Evolutionary conservation across 2,797 vertebrate genomes (phyloP).

Genomic region (Xiphophorus birchmanni): DNA sequence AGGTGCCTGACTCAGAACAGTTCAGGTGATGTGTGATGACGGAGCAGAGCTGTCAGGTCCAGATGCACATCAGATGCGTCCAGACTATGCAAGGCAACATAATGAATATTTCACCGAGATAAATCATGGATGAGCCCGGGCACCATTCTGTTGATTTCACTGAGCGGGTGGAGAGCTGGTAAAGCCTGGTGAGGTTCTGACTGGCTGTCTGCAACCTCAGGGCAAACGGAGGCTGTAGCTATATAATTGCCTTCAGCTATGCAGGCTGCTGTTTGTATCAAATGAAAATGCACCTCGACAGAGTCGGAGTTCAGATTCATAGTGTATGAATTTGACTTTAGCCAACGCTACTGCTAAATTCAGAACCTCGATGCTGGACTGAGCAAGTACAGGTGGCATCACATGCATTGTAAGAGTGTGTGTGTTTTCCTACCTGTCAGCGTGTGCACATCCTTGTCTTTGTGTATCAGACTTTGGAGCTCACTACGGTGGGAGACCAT

Average conservation of each 20-base stretch:
- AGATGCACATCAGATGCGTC: conserved; percentile 73
- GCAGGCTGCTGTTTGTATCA: conserved; percentile 81
- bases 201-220: conserved; percentile 78
- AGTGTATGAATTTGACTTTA: conserved; percentile 68
- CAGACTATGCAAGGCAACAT: conserved; percentile 72
- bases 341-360: conserved; percentile 61
- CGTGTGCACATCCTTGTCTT: conserved; percentile 16
- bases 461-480: conserved; percentile 29
- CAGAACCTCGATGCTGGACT: conserved; percentile 42
- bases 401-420: conserved; percentile 6
- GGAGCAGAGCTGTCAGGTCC: conserved; percentile 77
- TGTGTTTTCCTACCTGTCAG: conserved; percentile 37
- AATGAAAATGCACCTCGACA: conserved; percentile 70
- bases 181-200: conserved; percentile 72
- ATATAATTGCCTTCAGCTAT: conserved; percentile 80
- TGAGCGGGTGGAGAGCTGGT: conserved; percentile 68
- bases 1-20: conserved; percentile 67
- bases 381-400: conserved; percentile 44
- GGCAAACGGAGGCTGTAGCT: conserved; percentile 79
- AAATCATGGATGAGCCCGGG: conserved; percentile 83
- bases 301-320: conserved; percentile 68
- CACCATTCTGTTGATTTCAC: conserved; percentile 81
- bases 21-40: conserved; percentile 76
- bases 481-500: conserved; percentile 59
- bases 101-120: conserved; percentile 82